Conservation (phyloP, 1,140 invertebrate genomes). For the Drosophila carrolli region DNA sequence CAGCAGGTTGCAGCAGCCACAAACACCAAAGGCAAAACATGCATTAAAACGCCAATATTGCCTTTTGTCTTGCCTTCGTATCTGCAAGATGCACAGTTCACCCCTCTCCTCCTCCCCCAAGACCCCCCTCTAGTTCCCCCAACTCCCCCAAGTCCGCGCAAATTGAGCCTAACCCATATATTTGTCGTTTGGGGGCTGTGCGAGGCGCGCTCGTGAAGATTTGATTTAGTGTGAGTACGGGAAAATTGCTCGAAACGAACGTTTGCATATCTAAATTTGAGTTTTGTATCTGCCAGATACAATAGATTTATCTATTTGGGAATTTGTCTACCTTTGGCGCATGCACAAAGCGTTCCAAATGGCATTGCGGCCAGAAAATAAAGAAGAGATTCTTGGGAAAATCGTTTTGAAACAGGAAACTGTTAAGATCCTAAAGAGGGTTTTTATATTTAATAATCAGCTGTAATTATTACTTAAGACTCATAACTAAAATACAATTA, state of each 20-base stretch:
- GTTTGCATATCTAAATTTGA: slow-evolving; percentile 80
- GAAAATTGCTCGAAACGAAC: slow-evolving; percentile 49
- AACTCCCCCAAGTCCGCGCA: slow-evolving; percentile 25
- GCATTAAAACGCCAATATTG: slow-evolving; percentile 64
- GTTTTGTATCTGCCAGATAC: slow-evolving; percentile 64
- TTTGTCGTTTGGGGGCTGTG: slow-evolving; percentile 61
- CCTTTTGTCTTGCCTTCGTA: slow-evolving; percentile 62
- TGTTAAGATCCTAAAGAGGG: background rate
- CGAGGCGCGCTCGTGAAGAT: slow-evolving; percentile 68
- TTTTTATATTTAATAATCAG: background rate
- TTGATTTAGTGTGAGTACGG: slow-evolving; percentile 74
- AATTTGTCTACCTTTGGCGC: slow-evolving; percentile 41
- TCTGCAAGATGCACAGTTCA: slow-evolving; percentile 52
- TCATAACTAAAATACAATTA: background rate
- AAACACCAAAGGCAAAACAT: slow-evolving; percentile 69
- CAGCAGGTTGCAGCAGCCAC: slow-evolving; percentile 74
- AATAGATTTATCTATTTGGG: slow-evolving; percentile 58
- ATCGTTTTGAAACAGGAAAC: background rate
- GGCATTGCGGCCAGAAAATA: background rate
- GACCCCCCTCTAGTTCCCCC: background rate
- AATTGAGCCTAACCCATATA: slow-evolving; percentile 83
- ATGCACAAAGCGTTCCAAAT: slow-evolving; percentile 5
- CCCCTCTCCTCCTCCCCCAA: slow-evolving; percentile 2
- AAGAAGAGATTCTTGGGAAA: slow-evolving; percentile 45
- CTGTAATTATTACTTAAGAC: no score